Evolutionary conservation across 2,888 invertebrate genomes (phyloP).

Genomic region (Sisyra nigra): DNA sequence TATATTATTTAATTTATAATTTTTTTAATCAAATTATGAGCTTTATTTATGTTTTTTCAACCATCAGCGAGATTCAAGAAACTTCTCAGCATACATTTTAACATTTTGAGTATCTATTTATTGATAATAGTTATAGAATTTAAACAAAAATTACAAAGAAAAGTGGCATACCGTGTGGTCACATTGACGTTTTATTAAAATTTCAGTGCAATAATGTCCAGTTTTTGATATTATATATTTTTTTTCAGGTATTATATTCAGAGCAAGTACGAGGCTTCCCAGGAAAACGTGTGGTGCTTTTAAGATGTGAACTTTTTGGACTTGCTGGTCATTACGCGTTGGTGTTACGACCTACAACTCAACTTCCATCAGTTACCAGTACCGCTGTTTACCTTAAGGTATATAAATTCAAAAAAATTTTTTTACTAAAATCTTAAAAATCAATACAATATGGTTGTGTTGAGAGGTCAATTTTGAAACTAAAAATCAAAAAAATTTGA

Average conservation of each 20-base stretch:
- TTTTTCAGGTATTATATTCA: conserved; percentile 48
- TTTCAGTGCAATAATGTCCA: too few species aligned
- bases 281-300: conserved; percentile 45
- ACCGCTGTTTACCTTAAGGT: conserved; percentile 55
- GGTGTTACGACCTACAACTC: conserved; percentile 46
- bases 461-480: neutral
- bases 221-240: too few species aligned
- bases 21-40: too few species aligned
- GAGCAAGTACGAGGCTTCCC: conserved; percentile 64
- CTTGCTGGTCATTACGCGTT: conserved; percentile 69
- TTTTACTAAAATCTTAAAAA: neutral
- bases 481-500: neutral
- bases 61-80: too few species aligned
- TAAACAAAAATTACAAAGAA: too few species aligned
- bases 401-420: neutral
- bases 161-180: too few species aligned
- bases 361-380: conserved; percentile 37
- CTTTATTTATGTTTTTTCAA: too few species aligned
- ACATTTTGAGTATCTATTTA: too few species aligned
- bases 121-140: too few species aligned
- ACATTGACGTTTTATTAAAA: too few species aligned
- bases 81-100: too few species aligned
- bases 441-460: neutral
- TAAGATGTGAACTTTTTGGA: conserved; percentile 67
- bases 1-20: too few species aligned